phyloP scores from a whole-genome alignment of 2,797 vertebrate genomes.

The Alectoris magna region DNA sequence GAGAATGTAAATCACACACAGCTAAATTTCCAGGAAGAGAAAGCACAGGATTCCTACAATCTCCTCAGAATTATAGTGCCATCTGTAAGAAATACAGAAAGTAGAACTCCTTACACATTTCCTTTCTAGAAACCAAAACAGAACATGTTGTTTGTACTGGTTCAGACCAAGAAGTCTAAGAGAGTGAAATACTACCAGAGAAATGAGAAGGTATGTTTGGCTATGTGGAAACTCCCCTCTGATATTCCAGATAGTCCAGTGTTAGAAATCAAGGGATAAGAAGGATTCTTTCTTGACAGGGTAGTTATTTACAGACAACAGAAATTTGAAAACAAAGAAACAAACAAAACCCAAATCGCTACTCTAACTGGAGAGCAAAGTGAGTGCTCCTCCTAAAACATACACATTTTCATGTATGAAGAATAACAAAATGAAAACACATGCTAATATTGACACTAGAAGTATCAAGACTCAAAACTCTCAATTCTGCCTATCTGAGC shows the following conservation, averaged over 20 bases:
- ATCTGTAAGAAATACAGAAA: background rate
- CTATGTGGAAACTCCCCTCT: background rate
- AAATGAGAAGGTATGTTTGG: background rate
- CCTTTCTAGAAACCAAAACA: background rate
- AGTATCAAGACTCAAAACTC: background rate
- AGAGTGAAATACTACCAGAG: rapidly evolving
- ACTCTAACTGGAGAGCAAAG: background rate
- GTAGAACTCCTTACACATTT: rapidly evolving
- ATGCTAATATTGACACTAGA: background rate
- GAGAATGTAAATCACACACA: background rate
- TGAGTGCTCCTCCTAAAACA: background rate
- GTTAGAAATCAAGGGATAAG: background rate
- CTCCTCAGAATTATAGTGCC: background rate
- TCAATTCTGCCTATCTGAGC: background rate
- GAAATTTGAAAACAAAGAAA: background rate
- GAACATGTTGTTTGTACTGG: background rate
- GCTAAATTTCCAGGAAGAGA: background rate
- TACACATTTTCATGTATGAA: background rate
- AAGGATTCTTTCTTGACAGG: background rate
- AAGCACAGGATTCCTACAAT: background rate
- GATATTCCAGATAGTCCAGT: background rate
- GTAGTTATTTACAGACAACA: background rate
- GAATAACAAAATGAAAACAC: background rate
- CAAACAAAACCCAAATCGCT: background rate
- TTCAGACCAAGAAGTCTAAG: background rate